Evolutionary conservation across 2,113 vertebrate genomes (phyloP).

Genomic region (Gadus macrocephalus): DNA sequence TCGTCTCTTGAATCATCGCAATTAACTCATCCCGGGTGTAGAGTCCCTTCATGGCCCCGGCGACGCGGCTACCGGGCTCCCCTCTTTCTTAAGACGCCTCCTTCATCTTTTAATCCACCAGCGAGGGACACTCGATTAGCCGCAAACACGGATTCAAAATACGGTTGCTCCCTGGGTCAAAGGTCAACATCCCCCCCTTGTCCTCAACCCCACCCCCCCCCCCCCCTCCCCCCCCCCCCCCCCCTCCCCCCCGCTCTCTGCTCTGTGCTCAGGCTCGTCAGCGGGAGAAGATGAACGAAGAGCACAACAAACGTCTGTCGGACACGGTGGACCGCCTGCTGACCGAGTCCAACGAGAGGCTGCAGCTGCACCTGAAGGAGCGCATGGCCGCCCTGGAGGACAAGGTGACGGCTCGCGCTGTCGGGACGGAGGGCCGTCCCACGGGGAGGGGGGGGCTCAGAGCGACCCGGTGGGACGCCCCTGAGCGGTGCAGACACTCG

Average conservation of each 20-base stretch:
- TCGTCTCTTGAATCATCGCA: constrained; percentile 43
- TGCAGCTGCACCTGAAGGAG: constrained; percentile 95
- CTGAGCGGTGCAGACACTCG: background rate
- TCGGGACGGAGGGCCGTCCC: background rate
- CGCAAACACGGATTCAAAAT: constrained; percentile 39
- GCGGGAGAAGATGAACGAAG: constrained; percentile 97
- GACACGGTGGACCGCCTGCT: constrained; percentile 94
- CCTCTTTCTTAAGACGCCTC: constrained; percentile 28
- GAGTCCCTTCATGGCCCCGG: constrained; percentile 38
- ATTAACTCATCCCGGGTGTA: constrained; percentile 43
- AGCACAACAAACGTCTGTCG: constrained; percentile 92
- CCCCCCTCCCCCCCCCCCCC: background rate
- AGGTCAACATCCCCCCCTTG: constrained; percentile 4
- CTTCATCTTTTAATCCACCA: constrained; percentile 45
- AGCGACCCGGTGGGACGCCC: background rate
- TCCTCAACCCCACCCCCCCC: background rate
- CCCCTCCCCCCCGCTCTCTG: background rate
- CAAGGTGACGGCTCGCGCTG: constrained; percentile 67
- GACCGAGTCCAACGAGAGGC: constrained; percentile 90
- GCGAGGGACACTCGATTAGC: constrained; percentile 47
- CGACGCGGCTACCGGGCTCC: constrained; percentile 44
- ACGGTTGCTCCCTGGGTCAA: constrained; percentile 28
- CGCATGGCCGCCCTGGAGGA: constrained; percentile 94
- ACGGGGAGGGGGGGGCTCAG: too few species aligned
- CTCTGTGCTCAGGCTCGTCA: constrained; percentile 82